Conservation (phyloP, 2,888 invertebrate species). For the Cryptus armator region DNA sequence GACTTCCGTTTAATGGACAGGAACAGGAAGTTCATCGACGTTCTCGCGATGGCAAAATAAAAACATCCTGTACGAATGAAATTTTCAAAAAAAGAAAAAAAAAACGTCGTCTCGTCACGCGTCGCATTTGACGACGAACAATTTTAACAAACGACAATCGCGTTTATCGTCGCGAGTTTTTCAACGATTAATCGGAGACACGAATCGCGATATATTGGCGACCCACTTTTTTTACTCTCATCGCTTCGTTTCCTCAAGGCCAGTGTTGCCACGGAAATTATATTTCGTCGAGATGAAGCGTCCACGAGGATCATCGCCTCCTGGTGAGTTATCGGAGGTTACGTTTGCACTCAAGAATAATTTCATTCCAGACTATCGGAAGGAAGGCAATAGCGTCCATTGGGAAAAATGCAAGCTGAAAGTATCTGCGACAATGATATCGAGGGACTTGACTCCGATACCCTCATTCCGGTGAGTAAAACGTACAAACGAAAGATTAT, state of each 20-base stretch:
- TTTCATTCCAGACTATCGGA: slow-evolving; percentile 74
- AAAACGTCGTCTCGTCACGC: neutral
- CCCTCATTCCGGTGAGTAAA: slow-evolving; percentile 85
- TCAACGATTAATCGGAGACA: slow-evolving; percentile 4
- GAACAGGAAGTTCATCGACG: slow-evolving; percentile 84
- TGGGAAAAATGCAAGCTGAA: slow-evolving; percentile 82
- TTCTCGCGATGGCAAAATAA: slow-evolving; percentile 81
- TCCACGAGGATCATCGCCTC: slow-evolving; percentile 61
- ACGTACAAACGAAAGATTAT: neutral
- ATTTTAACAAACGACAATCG: neutral
- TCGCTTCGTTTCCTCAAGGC: slow-evolving; percentile 62
- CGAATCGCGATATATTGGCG: slow-evolving; percentile 5
- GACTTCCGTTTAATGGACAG: slow-evolving; percentile 84
- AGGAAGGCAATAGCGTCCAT: slow-evolving; percentile 68
- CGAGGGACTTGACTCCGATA: slow-evolving; percentile 82
- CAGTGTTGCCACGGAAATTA: slow-evolving; percentile 62
- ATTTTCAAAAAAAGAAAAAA: slow-evolving; percentile 72
- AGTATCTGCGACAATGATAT: slow-evolving; percentile 83
- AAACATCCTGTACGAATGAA: slow-evolving; percentile 83
- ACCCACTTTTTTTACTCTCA: slow-evolving; percentile 66
- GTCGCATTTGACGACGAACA: neutral
- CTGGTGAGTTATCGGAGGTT: slow-evolving; percentile 54
- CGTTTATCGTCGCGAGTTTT: slow-evolving; percentile 1
- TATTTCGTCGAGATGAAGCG: slow-evolving; percentile 67
- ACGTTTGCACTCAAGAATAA: slow-evolving; percentile 67